These are phyloP conservation scores for Heliconius hermathena DNA, from an alignment of 1,140 invertebrate genomes.

Conservation along the genomic window DNA sequence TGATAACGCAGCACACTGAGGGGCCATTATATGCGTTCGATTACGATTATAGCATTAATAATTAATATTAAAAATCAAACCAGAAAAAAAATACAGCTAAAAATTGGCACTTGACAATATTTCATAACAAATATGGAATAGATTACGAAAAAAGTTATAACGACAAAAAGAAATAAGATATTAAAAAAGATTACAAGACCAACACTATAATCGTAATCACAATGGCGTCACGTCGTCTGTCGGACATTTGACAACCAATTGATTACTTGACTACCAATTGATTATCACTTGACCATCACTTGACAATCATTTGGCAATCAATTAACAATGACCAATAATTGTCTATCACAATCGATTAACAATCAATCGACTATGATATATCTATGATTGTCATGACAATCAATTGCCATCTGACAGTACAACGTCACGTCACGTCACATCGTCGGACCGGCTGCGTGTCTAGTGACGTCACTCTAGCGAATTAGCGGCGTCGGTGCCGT, in stretches of 20 bases:
- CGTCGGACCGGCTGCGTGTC: neutral
- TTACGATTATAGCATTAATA: neutral
- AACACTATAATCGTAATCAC: slow-evolving; percentile 2
- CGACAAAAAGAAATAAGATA: neutral
- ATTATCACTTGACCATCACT: neutral
- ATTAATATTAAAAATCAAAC: neutral
- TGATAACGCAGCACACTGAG: neutral
- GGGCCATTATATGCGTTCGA: neutral
- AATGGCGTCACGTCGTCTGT: slow-evolving; percentile 9
- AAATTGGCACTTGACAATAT: neutral
- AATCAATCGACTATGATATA: neutral
- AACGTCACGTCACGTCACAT: neutral
- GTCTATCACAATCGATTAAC: neutral
- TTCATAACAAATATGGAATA: neutral
- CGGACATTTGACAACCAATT: neutral
- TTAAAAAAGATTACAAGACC: neutral
- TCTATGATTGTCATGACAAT: neutral
- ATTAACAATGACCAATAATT: neutral
- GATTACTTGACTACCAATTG: neutral
- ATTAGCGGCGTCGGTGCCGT: slow-evolving; percentile 80
- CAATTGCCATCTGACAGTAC: neutral
- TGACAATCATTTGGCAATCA: neutral
- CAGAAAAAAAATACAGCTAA: neutral
- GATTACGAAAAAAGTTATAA: neutral
- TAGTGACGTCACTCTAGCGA: slow-evolving; percentile 66